A percentile compares a stretch with the other conserved stretches of the same genome.
These are phyloP conservation scores for Phortica magna DNA, from an alignment of 2,888 invertebrate genomes.

Conservation along the genomic window DNA sequence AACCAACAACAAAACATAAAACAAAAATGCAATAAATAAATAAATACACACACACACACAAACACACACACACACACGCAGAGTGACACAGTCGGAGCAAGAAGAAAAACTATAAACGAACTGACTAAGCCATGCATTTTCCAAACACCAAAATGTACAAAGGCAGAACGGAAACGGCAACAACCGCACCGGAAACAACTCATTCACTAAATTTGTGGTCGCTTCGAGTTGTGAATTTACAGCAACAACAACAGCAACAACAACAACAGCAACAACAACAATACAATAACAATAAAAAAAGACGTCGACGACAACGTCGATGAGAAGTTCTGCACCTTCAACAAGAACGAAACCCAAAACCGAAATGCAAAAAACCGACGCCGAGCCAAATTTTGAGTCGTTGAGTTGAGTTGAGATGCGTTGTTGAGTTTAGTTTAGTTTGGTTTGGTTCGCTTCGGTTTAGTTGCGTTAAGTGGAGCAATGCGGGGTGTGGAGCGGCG, in stretches of 20 bases:
- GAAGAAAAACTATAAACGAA: neutral
- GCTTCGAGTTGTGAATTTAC: constrained; percentile 67
- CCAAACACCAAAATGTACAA: constrained; percentile 37
- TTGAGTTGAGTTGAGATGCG: neutral
- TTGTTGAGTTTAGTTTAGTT: neutral
- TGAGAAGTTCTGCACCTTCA: neutral
- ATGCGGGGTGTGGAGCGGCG: neutral
- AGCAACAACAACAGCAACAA: constrained; percentile 37
- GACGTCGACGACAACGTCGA: constrained; percentile 9
- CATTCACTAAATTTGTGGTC: constrained; percentile 74
- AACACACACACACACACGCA: no score
- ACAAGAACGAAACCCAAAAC: neutral
- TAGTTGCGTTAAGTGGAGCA: neutral
- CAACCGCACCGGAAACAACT: constrained; percentile 74
- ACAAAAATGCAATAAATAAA: neutral
- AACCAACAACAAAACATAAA: constrained; percentile 3
- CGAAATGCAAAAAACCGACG: constrained; percentile 16
- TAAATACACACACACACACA: no score
- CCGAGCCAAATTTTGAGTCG: constrained; percentile 7
- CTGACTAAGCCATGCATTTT: constrained; percentile 68
- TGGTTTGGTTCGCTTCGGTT: neutral
- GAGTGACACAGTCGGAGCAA: no score
- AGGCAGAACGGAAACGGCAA: constrained; percentile 41
- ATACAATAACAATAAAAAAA: neutral
- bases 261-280: constrained; percentile 8